Evolutionary conservation across 2,797 vertebrate genomes (phyloP), one percentile per base, ranked within the genome.

Genomic region (Eidolon dupreanum): DNA sequence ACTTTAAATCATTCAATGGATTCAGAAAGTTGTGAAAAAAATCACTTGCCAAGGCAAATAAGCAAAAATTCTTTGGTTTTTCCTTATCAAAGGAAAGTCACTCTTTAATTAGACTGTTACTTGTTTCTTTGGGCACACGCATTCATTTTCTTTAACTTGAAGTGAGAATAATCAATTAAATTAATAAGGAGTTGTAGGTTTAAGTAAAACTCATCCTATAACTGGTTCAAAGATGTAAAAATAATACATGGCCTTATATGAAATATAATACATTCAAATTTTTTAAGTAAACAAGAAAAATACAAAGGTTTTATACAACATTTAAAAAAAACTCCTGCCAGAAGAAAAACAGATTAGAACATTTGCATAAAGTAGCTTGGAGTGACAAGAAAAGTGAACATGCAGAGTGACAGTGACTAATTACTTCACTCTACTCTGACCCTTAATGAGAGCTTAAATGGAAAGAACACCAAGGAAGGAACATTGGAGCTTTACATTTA

Each of bases 11-110:
- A 0, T 36, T 92, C 87, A 66, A 36, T 81, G 33, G 20, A 9
- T 85, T 96, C 96, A 96, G 97, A 78, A 94, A 95, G 51, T 41
- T 78, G 38, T 81, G 26, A 12, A 91, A 93, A 93, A 90, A 93
- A 92, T n/a, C 53, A 28, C 46, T 82, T 88, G 26, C 65, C 68
- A 96, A 96, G 88, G 68, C 92, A 97, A 97, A 97, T 22, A 89
- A 93, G 63, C 0, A 93, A 53, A 36, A 5, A 79, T 65, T 96
- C 33, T 17, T 43, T 51, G 22, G 4, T 31, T 49, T 97, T 93
- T 36, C 51, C 78, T 85, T 94, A 94, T 73, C 71, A 74, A 96
- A 38, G 93, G 8, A 88, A 36, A 90, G 55, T 90, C 0, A 74
- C 49, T 73, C 61, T 92, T 57, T 19, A 92, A 65, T 57, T 66